Base-by-base conservation (phyloP, 2,888 invertebrate genomes). In the Drosophila niveifrons region DNA sequence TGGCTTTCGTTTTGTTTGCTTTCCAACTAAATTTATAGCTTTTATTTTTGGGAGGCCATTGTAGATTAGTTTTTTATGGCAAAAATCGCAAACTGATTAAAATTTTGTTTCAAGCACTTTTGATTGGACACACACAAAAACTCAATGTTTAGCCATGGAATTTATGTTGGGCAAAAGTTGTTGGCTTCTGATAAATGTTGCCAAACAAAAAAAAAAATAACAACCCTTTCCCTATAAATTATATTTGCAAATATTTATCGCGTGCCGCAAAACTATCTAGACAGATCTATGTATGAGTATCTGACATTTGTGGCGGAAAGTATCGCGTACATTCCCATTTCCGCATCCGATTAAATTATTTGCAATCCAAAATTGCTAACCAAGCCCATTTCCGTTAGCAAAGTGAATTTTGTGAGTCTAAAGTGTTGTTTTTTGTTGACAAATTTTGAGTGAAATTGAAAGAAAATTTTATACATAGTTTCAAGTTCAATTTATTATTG, bases 51-150 rank as follows among this genome's bases (percentile, higher is more conserved):
- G 80, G 58, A 34, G 70, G 52, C 75, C 56, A 72, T 67, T 64
- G 65, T 64, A 69, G 85, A 84, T 88, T 81, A 88, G 85, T 89
- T 89, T 88, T 74, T 75, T 75, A 79, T 70, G 31, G 65, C 56
- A 31, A 63, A 68, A 72, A 70, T 80, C 70, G 65, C 55, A 87
- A 84, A 87, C 88, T 81, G 84, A 89, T 89, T 84, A 84, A 83
- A 82, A 72, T 69, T 43, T 46, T 31, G 36, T 44, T 44, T 29
- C 17, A 43, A 31, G 29, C 43, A 17, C 43, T 55, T 55, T 55
- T 31, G 13, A 44, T 18, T 18, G 18, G 18, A 2, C 23, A 10
- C 36, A 10, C 36, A 72, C 23, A 72, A 70, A 75, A 75, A 70
- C 7, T 79, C 65, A 69, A 79, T 68, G 59, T 75, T 66, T 56